Evolutionary conservation across 2,888 invertebrate genomes (phyloP), one percentile per base, ranked within the genome.

Genomic region (Brenthis daphne): DNA sequence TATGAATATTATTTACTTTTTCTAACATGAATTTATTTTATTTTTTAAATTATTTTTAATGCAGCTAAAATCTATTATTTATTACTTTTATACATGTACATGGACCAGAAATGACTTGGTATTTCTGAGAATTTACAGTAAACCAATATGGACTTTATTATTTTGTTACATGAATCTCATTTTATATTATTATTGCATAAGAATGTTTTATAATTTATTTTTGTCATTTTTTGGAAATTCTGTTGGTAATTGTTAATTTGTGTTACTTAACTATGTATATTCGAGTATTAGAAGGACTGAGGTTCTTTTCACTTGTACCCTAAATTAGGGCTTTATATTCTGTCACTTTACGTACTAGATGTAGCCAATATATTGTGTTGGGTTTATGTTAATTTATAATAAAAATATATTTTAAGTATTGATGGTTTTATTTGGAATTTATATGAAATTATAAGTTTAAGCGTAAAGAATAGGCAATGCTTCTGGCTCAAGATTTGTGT

Each of bases 301-400:
- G 83, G 92, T 92, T 90, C 92, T 90, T 91, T 88, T 86, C 86
- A 85, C 88, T 87, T 88, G 92, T 92, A 92, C 92, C 92, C 92
- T 92, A 92, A 92, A 92, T 92, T 92, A 92, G 92, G 92, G 92
- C 88, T 88, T 88, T 89, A 79, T 90, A 86, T 87, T 89, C 86
- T 88, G 85, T 89, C 86, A 86, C 85, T 78, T 82, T 85, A 82
- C 83, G 83, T 87, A 85, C 80, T 88, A 85, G 85, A 84, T 80
- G 82, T 82, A 85, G 85, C 86, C 88, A 88, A 90, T 89, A 85
- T 89, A 83, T 87, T 91, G 89, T 92, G 90, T 91, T 92, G 92
- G 92, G 91, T 90, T 89, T 87, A 86, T 86, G 86, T 89, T 92
- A 88, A 91, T 90, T 92, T 92, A 92, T 92, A 91, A 85, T 90